Evolutionary conservation across 2,888 invertebrate genomes (phyloP), one percentile per base, ranked within the genome.

Genomic region (Chloroclystis v-ata): DNA sequence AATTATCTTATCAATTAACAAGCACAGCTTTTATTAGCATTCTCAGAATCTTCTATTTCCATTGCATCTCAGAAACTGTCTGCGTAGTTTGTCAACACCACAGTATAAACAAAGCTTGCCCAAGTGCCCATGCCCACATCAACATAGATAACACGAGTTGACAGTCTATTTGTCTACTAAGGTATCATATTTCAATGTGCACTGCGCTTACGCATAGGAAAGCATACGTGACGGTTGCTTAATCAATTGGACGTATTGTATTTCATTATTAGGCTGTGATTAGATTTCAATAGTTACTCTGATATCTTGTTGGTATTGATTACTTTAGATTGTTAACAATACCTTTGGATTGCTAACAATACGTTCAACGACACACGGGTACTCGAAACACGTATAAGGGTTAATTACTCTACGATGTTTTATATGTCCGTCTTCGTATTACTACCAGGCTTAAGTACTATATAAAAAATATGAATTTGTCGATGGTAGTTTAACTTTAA

Each of bases 71-170:
- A 6, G 32, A 33, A 13, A 16, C 14, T 33, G 14, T 33, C 32
- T 33, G 3, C 10, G 14, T 11, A n/a, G 20, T 44, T 28, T 13
- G 11, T 37, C 44, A 44, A 48, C 60, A 61, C n/a, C 57, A 49
- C 54, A 57, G 46, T 51, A 26, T 35, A 24, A 35, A 35, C 35
- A 35, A 35, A 35, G 20, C 35, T 35, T 35, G 20, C 8, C 10
- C 35, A 35, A 6, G 9, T 35, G 20, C 8, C 10, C 35, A 35
- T 8, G 9, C 8, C 5, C 20, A 65, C 61, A 60, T 61, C 65
- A 60, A 61, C 55, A 32, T 13, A 37, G 12, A 13, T 37, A 28
- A 32, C 33, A 38, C 28, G 30, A 32, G 37, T 24, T 30, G 40
- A 32, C 20, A 24, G 35, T 33, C 10, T 33, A 39, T 48, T 48